Conservation (phyloP, 2,888 invertebrate species). For the Panzeria rudis region DNA sequence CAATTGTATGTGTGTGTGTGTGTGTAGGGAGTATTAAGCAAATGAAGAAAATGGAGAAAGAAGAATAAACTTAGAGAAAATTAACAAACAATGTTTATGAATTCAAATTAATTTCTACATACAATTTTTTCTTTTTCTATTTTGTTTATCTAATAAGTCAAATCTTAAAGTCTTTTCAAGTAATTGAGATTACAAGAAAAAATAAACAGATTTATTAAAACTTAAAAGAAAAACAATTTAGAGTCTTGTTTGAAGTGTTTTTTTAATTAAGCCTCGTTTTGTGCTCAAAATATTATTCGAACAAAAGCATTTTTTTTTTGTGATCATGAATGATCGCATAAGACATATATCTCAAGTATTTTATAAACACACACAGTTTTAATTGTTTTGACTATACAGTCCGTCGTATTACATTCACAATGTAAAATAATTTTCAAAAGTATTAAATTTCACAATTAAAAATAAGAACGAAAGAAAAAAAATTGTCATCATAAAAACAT, state of each 20-base stretch:
- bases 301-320: no score
- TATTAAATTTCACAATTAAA: constrained; percentile 67
- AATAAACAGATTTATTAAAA: constrained; percentile 2
- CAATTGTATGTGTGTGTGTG: not conserved
- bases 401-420: not conserved
- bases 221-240: constrained; percentile 8
- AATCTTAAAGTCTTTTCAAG: constrained; percentile 66
- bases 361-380: constrained; percentile 57
- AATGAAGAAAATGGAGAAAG: constrained; percentile 23
- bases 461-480: not conserved
- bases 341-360: constrained; percentile 56
- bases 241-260: constrained; percentile 8
- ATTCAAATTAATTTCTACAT: constrained; percentile 28
- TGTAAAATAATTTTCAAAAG: constrained; percentile 27
- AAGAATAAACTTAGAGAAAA: constrained; percentile 6
- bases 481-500: constrained; percentile 53
- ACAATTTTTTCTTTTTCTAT: not conserved
- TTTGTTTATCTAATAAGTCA: constrained; percentile 58
- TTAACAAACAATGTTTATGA: constrained; percentile 17
- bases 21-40: not conserved
- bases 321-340: not conserved
- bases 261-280: not conserved
- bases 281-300: not conserved
- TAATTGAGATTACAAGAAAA: constrained; percentile 56
- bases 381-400: constrained; percentile 7